phyloP scores from a whole-genome alignment of 2,888 invertebrate genomes.

The Rapana venosa region DNA sequence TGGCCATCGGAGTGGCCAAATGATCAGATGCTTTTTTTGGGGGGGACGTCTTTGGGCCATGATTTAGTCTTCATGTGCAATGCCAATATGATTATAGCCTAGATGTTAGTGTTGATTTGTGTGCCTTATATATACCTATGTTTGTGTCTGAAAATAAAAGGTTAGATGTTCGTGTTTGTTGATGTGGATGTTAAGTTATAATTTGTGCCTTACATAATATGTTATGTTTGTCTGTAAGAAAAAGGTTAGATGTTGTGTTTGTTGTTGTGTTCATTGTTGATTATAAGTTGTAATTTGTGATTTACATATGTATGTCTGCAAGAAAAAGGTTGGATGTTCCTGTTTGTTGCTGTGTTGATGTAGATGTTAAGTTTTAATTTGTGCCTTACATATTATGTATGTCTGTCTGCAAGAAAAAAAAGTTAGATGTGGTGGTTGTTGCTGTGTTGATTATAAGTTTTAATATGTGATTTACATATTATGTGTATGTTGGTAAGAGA shows the following conservation, averaged over 20 bases:
- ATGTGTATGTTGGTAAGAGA: not conserved
- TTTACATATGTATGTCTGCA: too few relatives aligned
- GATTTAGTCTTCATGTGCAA: not conserved
- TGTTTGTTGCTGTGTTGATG: too few relatives aligned
- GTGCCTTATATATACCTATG: not conserved
- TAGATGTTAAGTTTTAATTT: too few relatives aligned
- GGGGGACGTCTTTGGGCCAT: not conserved
- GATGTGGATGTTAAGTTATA: not conserved
- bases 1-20: constrained; percentile 47
- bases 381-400: too few relatives aligned
- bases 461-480: not conserved
- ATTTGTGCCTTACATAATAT: not conserved
- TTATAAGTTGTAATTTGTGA: too few relatives aligned
- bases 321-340: too few relatives aligned
- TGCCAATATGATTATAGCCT: not conserved
- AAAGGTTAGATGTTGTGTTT: too few relatives aligned
- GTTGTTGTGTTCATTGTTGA: too few relatives aligned
- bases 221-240: not conserved
- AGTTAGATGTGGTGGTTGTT: too few relatives aligned
- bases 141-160: not conserved
- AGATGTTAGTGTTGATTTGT: not conserved
- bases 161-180: too few relatives aligned
- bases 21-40: not conserved
- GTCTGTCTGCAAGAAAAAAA: too few relatives aligned
- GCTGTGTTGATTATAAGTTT: too few relatives aligned